Conservation (phyloP, 2,888 invertebrate species). For the Erebia ligea region DNA sequence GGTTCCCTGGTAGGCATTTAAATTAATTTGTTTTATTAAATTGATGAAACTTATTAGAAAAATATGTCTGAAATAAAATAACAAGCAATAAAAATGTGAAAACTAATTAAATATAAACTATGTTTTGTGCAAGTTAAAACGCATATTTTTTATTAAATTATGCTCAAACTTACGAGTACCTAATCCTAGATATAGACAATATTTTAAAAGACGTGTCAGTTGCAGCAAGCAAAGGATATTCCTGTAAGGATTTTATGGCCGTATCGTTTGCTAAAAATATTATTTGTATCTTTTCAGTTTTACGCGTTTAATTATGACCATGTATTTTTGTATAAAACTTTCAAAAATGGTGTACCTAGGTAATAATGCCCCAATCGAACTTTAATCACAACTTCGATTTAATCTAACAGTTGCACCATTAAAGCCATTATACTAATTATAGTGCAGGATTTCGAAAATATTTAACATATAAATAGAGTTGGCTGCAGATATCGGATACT, state of each 20-base stretch:
- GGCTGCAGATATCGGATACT: constrained; percentile 15
- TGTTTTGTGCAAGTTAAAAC: too few species aligned
- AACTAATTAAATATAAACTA: too few species aligned
- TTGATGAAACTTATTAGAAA: too few species aligned
- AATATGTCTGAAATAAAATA: too few species aligned
- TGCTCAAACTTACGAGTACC: too few species aligned
- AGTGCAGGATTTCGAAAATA: constrained; percentile 7
- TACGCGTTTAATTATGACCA: background rate
- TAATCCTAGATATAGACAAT: background rate
- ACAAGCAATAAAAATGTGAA: too few species aligned
- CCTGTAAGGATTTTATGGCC: background rate
- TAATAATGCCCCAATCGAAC: background rate
- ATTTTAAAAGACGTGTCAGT: background rate
- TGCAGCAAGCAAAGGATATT: background rate
- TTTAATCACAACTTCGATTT: background rate
- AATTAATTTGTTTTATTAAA: too few species aligned
- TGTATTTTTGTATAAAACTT: background rate
- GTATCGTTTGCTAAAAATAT: background rate
- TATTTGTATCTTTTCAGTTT: background rate
- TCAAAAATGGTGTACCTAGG: background rate
- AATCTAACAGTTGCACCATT: background rate
- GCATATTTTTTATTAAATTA: too few species aligned
- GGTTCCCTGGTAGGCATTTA: too few species aligned
- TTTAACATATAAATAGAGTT: constrained; percentile 15
- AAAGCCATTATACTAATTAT: constrained; percentile 12